Conservation (phyloP, 2,888 invertebrate genomes). For the Amiota communis region DNA sequence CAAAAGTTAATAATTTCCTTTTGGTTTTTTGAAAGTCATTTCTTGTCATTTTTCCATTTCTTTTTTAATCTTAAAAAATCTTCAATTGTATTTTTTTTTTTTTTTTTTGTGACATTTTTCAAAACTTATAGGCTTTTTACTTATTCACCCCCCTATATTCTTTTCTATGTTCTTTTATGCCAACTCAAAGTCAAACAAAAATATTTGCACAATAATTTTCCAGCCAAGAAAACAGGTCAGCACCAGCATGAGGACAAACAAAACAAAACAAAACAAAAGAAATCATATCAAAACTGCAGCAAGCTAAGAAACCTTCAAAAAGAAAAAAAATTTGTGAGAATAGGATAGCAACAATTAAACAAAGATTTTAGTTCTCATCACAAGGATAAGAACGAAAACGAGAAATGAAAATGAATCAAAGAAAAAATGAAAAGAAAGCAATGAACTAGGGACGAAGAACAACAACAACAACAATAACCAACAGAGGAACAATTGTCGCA, state of each 20-base stretch:
- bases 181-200: not conserved
- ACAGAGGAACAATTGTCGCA: slow-evolving; percentile 53
- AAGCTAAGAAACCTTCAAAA: too few species aligned
- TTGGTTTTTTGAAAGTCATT: too few species aligned
- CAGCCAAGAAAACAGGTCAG: slow-evolving; percentile 15
- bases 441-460: not conserved
- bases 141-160: not conserved
- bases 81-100: not conserved
- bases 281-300: not conserved
- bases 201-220: slow-evolving; percentile 5
- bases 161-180: slow-evolving; percentile 20
- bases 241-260: not conserved
- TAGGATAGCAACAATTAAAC: slow-evolving; percentile 15
- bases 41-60: not conserved
- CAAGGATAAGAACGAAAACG: slow-evolving; percentile 8
- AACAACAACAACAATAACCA: slow-evolving; percentile 3
- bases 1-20: too few species aligned
- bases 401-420: slow-evolving; percentile 1
- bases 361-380: not conserved
- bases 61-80: not conserved
- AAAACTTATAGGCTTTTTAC: slow-evolving; percentile 14
- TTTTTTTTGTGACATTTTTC: not conserved
- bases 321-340: not conserved
- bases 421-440: not conserved
- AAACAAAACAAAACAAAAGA: not conserved